phyloP scores from a whole-genome alignment of 2,113 vertebrate genomes.

The Oncorhynchus kisutch region DNA sequence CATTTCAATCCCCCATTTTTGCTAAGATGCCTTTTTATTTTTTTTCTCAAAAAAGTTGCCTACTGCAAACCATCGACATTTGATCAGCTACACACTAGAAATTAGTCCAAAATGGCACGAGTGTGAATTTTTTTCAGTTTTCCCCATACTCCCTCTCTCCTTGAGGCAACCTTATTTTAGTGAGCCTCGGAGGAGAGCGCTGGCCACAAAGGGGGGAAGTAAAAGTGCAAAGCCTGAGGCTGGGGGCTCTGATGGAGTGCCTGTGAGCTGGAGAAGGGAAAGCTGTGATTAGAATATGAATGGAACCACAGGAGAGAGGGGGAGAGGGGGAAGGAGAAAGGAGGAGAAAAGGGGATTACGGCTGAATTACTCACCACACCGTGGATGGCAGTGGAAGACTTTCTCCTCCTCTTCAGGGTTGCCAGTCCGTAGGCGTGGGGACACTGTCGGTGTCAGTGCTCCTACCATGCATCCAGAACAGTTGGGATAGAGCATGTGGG shows the following conservation, averaged over 20 bases:
- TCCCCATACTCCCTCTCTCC: slow-evolving; percentile 31
- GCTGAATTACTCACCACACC: slow-evolving; percentile 91
- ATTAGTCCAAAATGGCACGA: slow-evolving; percentile 13
- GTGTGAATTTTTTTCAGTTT: slow-evolving; percentile 44
- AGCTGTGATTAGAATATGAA: slow-evolving; percentile 99
- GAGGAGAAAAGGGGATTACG: slow-evolving; percentile 92
- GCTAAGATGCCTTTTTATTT: background rate
- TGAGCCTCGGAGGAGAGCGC: slow-evolving; percentile 72
- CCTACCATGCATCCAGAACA: background rate
- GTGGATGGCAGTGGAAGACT: slow-evolving; percentile 84
- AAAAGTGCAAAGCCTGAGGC: slow-evolving; percentile 86
- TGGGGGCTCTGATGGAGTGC: slow-evolving; percentile 91
- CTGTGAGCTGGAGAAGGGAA: slow-evolving; percentile 92
- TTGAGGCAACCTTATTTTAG: slow-evolving; percentile 72
- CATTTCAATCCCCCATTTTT: background rate
- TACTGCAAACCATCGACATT: background rate
- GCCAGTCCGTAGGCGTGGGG: slow-evolving; percentile 52
- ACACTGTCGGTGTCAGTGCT: slow-evolving; percentile 17
- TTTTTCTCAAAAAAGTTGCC: background rate
- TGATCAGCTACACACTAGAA: background rate
- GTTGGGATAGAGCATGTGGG: background rate
- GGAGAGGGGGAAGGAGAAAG: slow-evolving; percentile 73
- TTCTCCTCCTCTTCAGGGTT: slow-evolving; percentile 49
- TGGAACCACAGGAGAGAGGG: slow-evolving; percentile 91
- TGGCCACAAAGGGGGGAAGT: slow-evolving; percentile 80